phyloP scores from a whole-genome alignment of 2,797 vertebrate genomes.

The Sebastiscus albofasciatus region DNA sequence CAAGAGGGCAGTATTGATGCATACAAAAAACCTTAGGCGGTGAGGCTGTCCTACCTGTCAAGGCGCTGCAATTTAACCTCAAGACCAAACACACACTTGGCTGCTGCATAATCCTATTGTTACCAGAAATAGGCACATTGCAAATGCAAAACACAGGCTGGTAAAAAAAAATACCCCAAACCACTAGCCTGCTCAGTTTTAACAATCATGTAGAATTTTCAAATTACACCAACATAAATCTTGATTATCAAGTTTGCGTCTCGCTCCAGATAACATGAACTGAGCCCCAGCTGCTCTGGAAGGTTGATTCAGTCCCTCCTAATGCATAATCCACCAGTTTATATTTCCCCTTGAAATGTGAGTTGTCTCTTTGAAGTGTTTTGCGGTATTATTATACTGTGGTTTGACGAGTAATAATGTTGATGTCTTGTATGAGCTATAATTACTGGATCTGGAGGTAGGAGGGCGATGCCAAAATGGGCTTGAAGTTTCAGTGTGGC shows the following conservation, averaged over 20 bases:
- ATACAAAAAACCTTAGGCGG: neutral
- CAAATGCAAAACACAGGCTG: conserved; percentile 22
- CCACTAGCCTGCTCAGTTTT: conserved; percentile 11
- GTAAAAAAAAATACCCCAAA: conserved; percentile 15
- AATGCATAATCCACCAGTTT: conserved; percentile 79
- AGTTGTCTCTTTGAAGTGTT: conserved; percentile 79
- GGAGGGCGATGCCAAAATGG: conserved; percentile 76
- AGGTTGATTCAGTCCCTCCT: conserved; percentile 65
- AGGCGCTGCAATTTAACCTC: conserved; percentile 28
- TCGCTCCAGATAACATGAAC: conserved; percentile 40
- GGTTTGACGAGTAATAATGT: conserved; percentile 81
- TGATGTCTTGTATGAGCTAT: conserved; percentile 82
- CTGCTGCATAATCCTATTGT: conserved; percentile 36
- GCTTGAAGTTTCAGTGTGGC: conserved; percentile 78
- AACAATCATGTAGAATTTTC: conserved; percentile 39
- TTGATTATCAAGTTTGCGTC: conserved; percentile 53
- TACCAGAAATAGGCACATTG: conserved; percentile 24
- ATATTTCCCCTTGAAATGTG: conserved; percentile 78
- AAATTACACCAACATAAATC: conserved; percentile 47
- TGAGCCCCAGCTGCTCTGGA: conserved; percentile 50
- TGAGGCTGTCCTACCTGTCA: neutral
- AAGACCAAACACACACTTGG: conserved; percentile 31
- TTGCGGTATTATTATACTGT: conserved; percentile 80
- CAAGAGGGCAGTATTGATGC: conserved; percentile 84
- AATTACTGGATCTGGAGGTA: conserved; percentile 84